phyloP scores from a whole-genome alignment of 2,888 invertebrate species.

The Leptarthrus brevirostris region DNA sequence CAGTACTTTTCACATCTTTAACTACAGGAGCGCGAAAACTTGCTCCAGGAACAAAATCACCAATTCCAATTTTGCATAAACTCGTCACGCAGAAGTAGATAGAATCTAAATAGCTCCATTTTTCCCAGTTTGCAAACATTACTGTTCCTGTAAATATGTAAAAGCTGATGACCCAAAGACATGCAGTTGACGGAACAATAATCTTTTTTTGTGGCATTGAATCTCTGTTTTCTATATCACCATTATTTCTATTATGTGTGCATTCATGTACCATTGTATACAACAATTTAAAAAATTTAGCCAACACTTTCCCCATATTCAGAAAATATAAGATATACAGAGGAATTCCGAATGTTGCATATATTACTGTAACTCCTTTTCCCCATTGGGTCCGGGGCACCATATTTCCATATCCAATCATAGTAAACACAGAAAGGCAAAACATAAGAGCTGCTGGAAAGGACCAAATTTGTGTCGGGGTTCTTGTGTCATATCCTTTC shows the following conservation, averaged over 20 bases:
- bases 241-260: slow-evolving; percentile 69
- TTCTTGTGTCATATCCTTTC: slow-evolving; percentile 78
- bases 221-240: slow-evolving; percentile 61
- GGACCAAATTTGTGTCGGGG: slow-evolving; percentile 81
- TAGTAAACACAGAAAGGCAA: slow-evolving; percentile 87
- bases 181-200: slow-evolving; percentile 89
- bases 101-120: slow-evolving; percentile 87
- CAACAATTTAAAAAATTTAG: slow-evolving; percentile 83
- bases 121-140: slow-evolving; percentile 91
- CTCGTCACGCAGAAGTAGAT: slow-evolving; percentile 92
- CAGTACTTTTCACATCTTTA: slow-evolving; percentile 2
- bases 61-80: slow-evolving; percentile 89
- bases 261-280: slow-evolving; percentile 83
- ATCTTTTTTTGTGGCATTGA: slow-evolving; percentile 72
- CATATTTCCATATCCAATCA: slow-evolving; percentile 92
- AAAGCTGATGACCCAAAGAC: slow-evolving; percentile 87
- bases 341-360: slow-evolving; percentile 89
- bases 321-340: slow-evolving; percentile 88
- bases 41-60: slow-evolving; percentile 89
- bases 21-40: slow-evolving; percentile 69
- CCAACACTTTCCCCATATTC: slow-evolving; percentile 89
- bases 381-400: slow-evolving; percentile 86
- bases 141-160: slow-evolving; percentile 86
- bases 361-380: slow-evolving; percentile 84
- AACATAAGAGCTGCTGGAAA: slow-evolving; percentile 91